Evolutionary conservation across 2,113 vertebrate genomes (phyloP).

Genomic region (pig (Sus scrofa)): T2T-Sscrofa CM000817.6:103452501-103453000

Average conservation of each 20-base stretch:
- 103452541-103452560: background rate
- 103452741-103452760: background rate
- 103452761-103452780: background rate
- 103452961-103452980: rapidly evolving
- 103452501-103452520: background rate
- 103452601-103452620: background rate
- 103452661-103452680: background rate
- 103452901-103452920: background rate
- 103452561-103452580: rapidly evolving
- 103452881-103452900: background rate
- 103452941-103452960: background rate
- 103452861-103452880: background rate
- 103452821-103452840: background rate
- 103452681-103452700: background rate
- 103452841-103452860: background rate
- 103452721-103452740: background rate
- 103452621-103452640: background rate
- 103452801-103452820: background rate
- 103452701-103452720: background rate
- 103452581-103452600: background rate
- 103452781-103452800: background rate
- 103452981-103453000: too few relatives aligned
- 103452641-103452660: background rate
- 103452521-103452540: background rate
- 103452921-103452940: background rate